These are phyloP conservation scores for Protodeltote pygarga DNA, from an alignment of 2,888 invertebrate genomes.

Conservation along the genomic window DNA sequence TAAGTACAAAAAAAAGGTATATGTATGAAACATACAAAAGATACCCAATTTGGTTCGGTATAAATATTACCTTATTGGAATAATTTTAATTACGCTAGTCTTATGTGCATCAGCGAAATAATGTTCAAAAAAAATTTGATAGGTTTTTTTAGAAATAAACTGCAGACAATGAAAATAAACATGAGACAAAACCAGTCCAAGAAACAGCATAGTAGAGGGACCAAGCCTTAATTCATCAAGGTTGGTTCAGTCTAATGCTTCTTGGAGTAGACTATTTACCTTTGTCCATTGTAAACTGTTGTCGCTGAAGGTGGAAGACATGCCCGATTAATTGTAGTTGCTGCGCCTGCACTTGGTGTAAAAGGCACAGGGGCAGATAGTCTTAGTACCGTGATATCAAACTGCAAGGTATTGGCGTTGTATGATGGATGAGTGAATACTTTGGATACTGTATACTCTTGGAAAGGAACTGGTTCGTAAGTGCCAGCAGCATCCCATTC, in stretches of 20 bases:
- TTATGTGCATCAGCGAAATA: too few relatives aligned
- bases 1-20: too few relatives aligned
- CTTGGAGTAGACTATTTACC: conserved; percentile 58
- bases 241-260: too few relatives aligned
- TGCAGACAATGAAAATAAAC: background rate
- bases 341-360: conserved; percentile 74
- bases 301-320: conserved; percentile 85
- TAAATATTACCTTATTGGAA: too few relatives aligned
- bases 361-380: conserved; percentile 88
- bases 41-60: too few relatives aligned
- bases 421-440: conserved; percentile 89
- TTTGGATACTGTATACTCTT: conserved; percentile 87
- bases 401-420: conserved; percentile 90
- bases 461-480: conserved; percentile 88
- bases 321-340: conserved; percentile 87
- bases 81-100: too few relatives aligned
- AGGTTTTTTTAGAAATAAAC: background rate
- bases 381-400: conserved; percentile 93
- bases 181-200: too few relatives aligned
- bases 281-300: conserved; percentile 80
- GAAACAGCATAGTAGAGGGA: too few relatives aligned
- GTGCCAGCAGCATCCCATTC: conserved; percentile 91
- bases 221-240: too few relatives aligned
- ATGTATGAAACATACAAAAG: too few relatives aligned
- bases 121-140: background rate